phyloP scores from a whole-genome alignment of 2,113 vertebrate species.

The Chionis minor region DNA sequence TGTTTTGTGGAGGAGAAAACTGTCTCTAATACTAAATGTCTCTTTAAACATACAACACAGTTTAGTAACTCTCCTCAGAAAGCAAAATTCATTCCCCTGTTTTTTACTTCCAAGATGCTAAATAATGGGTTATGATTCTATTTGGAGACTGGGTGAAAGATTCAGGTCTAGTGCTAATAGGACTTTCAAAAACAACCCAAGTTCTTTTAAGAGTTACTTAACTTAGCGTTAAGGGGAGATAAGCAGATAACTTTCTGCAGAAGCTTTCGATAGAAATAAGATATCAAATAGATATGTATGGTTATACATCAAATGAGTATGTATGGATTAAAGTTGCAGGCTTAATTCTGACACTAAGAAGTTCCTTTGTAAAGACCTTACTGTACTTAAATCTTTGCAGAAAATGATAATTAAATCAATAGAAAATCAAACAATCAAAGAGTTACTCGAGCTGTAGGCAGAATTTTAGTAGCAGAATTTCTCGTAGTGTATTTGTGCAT shows the following conservation, averaged over 20 bases:
- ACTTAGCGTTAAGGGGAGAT: not conserved
- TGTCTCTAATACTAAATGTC: not conserved
- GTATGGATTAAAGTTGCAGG: not conserved
- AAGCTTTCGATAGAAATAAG: not conserved
- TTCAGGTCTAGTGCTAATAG: not conserved
- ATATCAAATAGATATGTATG: not conserved
- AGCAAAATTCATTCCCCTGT: not conserved
- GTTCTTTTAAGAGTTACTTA: not conserved
- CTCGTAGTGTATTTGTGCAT: not conserved
- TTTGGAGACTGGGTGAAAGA: not conserved
- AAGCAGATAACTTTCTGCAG: not conserved
- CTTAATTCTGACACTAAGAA: not conserved
- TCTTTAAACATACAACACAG: not conserved
- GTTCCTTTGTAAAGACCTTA: not conserved
- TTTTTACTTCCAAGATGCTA: not conserved
- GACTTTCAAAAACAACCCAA: not conserved
- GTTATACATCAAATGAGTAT: not conserved
- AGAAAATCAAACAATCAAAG: not conserved
- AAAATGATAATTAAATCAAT: not conserved
- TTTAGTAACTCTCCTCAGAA: not conserved
- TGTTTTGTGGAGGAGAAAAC: not conserved
- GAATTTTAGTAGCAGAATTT: not conserved
- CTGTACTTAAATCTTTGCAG: not conserved
- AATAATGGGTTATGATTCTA: not conserved
- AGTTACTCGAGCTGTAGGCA: not conserved